Base-by-base conservation (phyloP, 2,888 invertebrate species). In the Apocheima hispidaria region DNA sequence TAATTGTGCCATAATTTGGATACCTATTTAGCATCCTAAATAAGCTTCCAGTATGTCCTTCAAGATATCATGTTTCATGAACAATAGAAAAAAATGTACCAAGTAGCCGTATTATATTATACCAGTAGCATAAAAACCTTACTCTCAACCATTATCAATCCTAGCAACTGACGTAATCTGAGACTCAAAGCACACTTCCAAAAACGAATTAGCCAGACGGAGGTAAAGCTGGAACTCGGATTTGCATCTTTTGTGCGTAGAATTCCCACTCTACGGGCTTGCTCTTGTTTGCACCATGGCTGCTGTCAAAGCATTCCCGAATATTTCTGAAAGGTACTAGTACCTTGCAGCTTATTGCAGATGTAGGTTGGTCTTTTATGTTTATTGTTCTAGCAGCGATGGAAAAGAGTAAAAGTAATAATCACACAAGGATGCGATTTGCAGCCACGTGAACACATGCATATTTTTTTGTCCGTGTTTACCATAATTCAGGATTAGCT, bases 151-250 rank as follows among this genome's bases (percentile, higher is more conserved):
- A 46, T 30, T 33, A 46, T 46, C 18, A 30, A 46, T 30, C 20
- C 4, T 1, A 44, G 26, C 26, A 16, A 44, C 12, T 12, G 50
- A 36, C 38, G 18, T 38, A 38, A 40, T 20, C 28, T 18, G 51
- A 21, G 38, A 14, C 40, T 56, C 63, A 66, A 60, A 63, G 63
- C 60, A 60, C 60, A 61, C 61, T 60, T 63, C 55, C 54, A 16
- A 54, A 46, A 65, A 55, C 60, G 60, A 66, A 63, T 66, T 60
- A 63, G 48, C 35, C 16, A 33, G 46, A 36, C n/a, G 20, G 20
- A 50, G 33, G 40, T 58, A 51, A 55, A 59, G 55, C 52, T 52
- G 51, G 41, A 48, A 23, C 55, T 40, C 53, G 35, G 38, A 40
- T 48, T 30, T 56, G 48, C 55, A 48, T 55, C 51, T 40, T 48